Evolutionary conservation across 2,888 invertebrate genomes (phyloP).

Genomic region (Bursaphelenchus okinawaensis): DNA sequence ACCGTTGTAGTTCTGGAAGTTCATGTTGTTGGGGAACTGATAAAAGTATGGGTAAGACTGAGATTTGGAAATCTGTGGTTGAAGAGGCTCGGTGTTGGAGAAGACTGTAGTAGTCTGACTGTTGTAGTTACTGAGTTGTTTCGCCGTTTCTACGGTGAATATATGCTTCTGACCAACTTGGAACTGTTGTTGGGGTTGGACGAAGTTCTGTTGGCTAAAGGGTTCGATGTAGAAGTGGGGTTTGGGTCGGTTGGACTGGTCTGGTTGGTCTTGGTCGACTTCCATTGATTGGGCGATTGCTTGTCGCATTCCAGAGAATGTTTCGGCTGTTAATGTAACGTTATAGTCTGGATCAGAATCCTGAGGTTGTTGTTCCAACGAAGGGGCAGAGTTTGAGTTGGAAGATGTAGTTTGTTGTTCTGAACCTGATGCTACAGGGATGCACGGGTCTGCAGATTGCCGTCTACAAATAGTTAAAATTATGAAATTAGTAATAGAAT

Average conservation of each 20-base stretch:
- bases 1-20: not conserved
- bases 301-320: conserved; percentile 33
- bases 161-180: conserved; percentile 16
- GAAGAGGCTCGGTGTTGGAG: conserved; percentile 1
- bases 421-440: not conserved
- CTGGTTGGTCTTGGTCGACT: conserved; percentile 20
- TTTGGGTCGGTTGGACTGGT: conserved; percentile 8
- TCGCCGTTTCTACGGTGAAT: conserved; percentile 23
- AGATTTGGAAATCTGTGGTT: conserved; percentile 17
- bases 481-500: not conserved
- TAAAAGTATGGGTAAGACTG: conserved; percentile 18
- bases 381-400: conserved; percentile 3
- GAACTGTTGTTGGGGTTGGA: not conserved
- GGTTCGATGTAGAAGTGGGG: conserved; percentile 22
- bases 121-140: conserved; percentile 18
- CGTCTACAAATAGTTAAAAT: not conserved
- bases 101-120: not conserved
- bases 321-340: conserved; percentile 12
- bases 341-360: conserved; percentile 18
- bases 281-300: conserved; percentile 28
- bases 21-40: not conserved
- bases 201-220: not conserved
- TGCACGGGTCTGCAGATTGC: conserved; percentile 13
- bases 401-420: not conserved
- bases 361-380: not conserved